Evolutionary conservation across 2,888 invertebrate genomes (phyloP), one percentile per base, ranked within the genome.

Genomic region (Phanerotoma sp.): DNA sequence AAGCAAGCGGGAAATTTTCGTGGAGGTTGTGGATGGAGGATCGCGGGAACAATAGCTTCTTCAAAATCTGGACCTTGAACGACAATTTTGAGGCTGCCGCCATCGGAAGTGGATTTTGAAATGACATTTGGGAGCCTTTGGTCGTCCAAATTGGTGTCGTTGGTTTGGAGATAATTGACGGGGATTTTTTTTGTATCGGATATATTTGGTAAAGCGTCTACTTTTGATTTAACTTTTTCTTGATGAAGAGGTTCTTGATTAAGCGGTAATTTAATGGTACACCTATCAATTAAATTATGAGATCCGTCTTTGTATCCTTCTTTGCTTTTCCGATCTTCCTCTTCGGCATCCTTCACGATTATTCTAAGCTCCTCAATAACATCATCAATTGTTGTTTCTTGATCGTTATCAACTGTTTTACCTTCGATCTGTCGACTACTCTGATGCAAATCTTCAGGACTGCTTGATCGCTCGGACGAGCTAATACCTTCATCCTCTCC

Each of bases 401-500:
- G 87, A 70, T 88, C 87, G 62, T 86, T 86, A 40, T 85, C 84
- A 5, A 80, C 80, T 35, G 52, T 46, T 57, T 60, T 58, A 35
- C 56, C 55, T 18, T 63, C 62, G 10, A 25, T 32, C 25, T 54
- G 9, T 20, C n/a, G 4, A 15, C 45, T 28, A 25, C 22, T 18
- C 13, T 40, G 46, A 33, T 21, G 38, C 10, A 79, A 73, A 28
- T 84, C 84, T 65, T 89, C 89, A 1, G 90, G 89, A 57, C 88
- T 88, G 38, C 89, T 79, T 35, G 90, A 90, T 11, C 82, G 78
- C 72, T 92, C 92, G 0, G 91, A 91, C 7, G 91, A 91, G 68
- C 91, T 91, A 63, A 93, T 93, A 5, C 92, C 92, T 80, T 92
- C 92, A 70, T 92, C 92, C 78, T 92, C 91, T 33, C 89, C 88